phyloP scores from a whole-genome alignment of 2,888 invertebrate genomes.

The Microctonus brassicae region DNA sequence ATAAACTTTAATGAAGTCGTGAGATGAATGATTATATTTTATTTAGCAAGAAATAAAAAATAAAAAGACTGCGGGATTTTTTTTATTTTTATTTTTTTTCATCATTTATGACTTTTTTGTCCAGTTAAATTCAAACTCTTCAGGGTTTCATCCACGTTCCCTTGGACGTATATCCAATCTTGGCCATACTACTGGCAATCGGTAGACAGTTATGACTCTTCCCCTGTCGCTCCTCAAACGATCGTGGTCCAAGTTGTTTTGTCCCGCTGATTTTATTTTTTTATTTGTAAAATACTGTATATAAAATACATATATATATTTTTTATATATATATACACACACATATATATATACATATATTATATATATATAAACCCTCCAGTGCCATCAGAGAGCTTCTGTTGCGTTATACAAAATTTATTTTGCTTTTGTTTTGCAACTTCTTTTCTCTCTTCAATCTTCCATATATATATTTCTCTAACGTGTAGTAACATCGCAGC shows the following conservation, averaged over 20 bases:
- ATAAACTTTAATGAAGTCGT: background rate
- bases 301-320: no score
- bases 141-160: background rate
- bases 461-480: no score
- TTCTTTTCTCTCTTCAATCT: conserved; percentile 39
- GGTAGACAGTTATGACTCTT: conserved; percentile 65
- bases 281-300: no score
- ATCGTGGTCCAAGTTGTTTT: conserved; percentile 53
- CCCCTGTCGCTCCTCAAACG: conserved; percentile 42
- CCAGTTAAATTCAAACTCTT: background rate
- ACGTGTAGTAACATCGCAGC: background rate
- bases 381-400: no score
- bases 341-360: no score
- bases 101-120: background rate
- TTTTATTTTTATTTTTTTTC: background rate
- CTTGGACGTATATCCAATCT: no score
- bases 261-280: conserved; percentile 48
- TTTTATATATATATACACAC: no score
- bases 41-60: no score
- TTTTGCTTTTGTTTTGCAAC: no score
- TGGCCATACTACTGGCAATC: background rate
- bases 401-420: no score
- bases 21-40: background rate
- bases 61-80: background rate
- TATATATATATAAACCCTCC: no score